Evolutionary conservation across 2,888 invertebrate species (phyloP).

Genomic region (Drosophila algonquin): DNA sequence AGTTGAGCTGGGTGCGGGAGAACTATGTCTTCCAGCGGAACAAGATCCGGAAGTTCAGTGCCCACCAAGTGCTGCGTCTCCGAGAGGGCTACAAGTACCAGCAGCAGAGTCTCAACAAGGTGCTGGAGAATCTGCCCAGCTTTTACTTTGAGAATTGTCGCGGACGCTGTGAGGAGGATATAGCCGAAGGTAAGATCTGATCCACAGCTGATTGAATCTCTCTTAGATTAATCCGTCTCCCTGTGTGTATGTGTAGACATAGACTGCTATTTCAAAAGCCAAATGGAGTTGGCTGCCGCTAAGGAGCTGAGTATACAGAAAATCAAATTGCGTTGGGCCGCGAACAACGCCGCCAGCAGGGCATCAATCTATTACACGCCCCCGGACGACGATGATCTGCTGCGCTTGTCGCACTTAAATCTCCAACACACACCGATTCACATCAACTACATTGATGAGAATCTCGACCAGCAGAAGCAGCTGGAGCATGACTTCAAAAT

Average conservation of each 20-base stretch:
- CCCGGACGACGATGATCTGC: conserved; percentile 79
- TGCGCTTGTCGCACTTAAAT: conserved; percentile 75
- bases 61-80: conserved; percentile 93
- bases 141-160: conserved; percentile 97
- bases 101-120: conserved; percentile 96
- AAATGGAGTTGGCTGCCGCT: conserved; percentile 71
- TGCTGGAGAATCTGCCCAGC: conserved; percentile 95
- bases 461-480: conserved; percentile 76
- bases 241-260: conserved; percentile 71
- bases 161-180: conserved; percentile 88
- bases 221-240: neutral
- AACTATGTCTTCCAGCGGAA: conserved; percentile 98
- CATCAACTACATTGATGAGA: conserved; percentile 83
- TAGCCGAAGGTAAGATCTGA: conserved; percentile 80
- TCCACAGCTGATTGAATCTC: neutral
- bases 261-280: conserved; percentile 83
- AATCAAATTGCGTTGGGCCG: conserved; percentile 77
- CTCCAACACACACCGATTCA: conserved; percentile 85
- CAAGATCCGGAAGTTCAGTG: conserved; percentile 96
- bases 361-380: conserved; percentile 93
- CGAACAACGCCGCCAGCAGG: conserved; percentile 86
- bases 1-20: conserved; percentile 96
- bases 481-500: conserved; percentile 73
- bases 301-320: conserved; percentile 77
- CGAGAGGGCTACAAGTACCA: conserved; percentile 98